These are phyloP conservation scores for Theocolax elegans DNA, from an alignment of 1,140 invertebrate species.

Conservation along the genomic window DNA sequence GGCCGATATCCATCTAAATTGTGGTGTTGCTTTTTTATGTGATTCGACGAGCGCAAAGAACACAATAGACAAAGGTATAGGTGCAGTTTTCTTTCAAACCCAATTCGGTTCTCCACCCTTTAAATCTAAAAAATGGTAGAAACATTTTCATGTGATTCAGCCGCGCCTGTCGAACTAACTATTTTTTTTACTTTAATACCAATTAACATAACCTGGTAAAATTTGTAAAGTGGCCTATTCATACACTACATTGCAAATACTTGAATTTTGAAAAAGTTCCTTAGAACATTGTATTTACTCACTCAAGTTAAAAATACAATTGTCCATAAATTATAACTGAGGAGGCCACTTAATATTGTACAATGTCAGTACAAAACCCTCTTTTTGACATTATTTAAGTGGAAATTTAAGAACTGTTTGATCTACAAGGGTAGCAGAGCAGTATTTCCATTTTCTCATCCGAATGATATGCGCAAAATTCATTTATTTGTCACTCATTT, in stretches of 20 bases:
- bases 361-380: background rate
- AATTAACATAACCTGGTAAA: background rate
- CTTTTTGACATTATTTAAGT: conserved; percentile 2
- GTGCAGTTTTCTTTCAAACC: background rate
- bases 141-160: background rate
- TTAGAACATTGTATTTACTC: too few relatives aligned
- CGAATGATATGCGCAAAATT: conserved; percentile 35
- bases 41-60: background rate
- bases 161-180: background rate
- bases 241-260: background rate
- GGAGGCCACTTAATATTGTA: background rate
- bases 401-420: conserved; percentile 4
- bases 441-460: conserved; percentile 14
- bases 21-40: conserved; percentile 54
- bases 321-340: background rate
- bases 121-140: conserved; percentile 23
- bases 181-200: background rate
- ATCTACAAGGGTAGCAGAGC: conserved; percentile 13
- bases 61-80: background rate
- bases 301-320: conserved; percentile 3
- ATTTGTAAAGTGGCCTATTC: background rate
- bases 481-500: conserved; percentile 36
- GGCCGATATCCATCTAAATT: conserved; percentile 65
- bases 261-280: too few relatives aligned
- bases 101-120: background rate